Percentiles rank a stretch among this genome's conserved stretches.
Conservation (phyloP, 2,888 invertebrate genomes). For the Aphidius colemani region DNA sequence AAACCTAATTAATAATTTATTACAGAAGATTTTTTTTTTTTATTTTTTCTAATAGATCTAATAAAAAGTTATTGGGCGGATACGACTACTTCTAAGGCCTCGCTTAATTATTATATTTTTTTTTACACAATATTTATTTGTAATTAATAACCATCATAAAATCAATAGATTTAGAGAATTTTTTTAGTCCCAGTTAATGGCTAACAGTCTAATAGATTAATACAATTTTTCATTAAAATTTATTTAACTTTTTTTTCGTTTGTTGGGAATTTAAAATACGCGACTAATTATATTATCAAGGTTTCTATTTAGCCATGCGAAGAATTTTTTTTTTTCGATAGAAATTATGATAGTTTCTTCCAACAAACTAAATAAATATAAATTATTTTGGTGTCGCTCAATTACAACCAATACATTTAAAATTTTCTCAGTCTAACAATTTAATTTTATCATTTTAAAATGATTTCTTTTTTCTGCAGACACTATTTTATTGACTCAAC, state of each 20-base stretch:
- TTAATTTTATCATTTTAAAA: not conserved
- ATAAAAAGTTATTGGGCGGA: constrained; percentile 56
- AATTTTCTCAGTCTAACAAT: constrained; percentile 10
- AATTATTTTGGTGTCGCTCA: not conserved
- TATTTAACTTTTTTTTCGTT: constrained; percentile 18
- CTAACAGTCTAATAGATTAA: constrained; percentile 45
- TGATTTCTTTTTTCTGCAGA: not conserved
- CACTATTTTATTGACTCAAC: not conserved
- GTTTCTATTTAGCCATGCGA: not conserved
- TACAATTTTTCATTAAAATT: constrained; percentile 22
- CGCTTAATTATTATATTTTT: constrained; percentile 47
- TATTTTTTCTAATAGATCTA: constrained; percentile 34
- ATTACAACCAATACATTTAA: constrained; percentile 1
- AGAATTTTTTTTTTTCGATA: constrained; percentile 1
- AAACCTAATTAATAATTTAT: constrained; percentile 37
- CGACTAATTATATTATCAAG: not conserved
- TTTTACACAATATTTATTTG: too few species aligned
- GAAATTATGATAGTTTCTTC: not conserved
- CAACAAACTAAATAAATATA: not conserved
- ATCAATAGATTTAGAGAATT: constrained; percentile 43
- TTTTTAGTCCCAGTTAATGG: constrained; percentile 51
- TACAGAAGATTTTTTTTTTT: constrained; percentile 32
- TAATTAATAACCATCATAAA: constrained; percentile 6
- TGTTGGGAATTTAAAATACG: not conserved
- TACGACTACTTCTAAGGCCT: constrained; percentile 61